Evolutionary conservation across 2,797 vertebrate genomes (phyloP), one percentile per base, ranked within the genome.

Genomic region (Gambusia yucatana): DNA sequence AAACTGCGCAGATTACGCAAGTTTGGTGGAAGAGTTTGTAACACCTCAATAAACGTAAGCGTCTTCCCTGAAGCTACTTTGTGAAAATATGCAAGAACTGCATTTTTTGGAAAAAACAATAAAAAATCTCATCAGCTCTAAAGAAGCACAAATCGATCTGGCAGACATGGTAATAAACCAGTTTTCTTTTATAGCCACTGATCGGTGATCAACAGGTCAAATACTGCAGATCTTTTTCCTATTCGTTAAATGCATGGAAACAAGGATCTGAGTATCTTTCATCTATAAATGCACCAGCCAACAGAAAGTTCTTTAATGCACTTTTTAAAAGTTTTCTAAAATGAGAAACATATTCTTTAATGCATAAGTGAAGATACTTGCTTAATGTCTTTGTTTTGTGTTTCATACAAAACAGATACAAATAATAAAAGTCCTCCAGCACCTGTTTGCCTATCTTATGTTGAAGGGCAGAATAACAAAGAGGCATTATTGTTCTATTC

Each of bases 1-100:
- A 71, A 86, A 91, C 41, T 46, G 43, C n/a, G 14, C 67, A 78
- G 65, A 36, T 63, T 50, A 25, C 76, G 67, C 36, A 67, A 82
- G 78, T 61, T 3, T n/a, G 4, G 28, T 67, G 33, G 4, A 72
- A 80, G n/a, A 67, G 46, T 16, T 71, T 61, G 69, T 14, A 63
- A 33, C 36, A 75, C 20, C 36, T 52, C 67, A 57, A 48, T 73
- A 80, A 81, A 65, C 16, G 5, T 72, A 47, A 79, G 81, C 77
- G 76, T 86, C 76, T 81, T 81, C 30, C 20, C 16, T 28, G n/a
- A 46, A 14, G 46, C 8, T 7, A 46, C 67, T 69, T 44, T 16
- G 28, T 28, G 22, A 70, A 44, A 70, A 70, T 41, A 43, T n/a
- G 39, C 10, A 69, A 13, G 22, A 41, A 43, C 17, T 43, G 41